These are phyloP conservation scores for Nothocercus julius DNA, from an alignment of 2,113 vertebrate species.

Conservation along the genomic window DNA sequence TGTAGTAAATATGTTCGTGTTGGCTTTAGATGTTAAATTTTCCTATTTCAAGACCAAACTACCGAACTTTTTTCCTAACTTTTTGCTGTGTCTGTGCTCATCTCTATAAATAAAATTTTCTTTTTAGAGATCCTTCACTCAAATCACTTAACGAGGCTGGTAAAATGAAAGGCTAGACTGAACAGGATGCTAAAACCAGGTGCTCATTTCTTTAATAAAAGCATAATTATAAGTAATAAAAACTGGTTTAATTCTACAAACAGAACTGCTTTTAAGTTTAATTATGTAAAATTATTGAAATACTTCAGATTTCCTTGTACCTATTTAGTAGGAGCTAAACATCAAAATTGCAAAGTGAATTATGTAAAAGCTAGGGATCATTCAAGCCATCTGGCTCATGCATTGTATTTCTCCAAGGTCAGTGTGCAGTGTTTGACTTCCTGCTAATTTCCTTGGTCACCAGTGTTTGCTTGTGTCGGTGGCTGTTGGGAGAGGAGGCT, in stretches of 20 bases:
- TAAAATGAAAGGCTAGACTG: not conserved
- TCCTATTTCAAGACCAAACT: not conserved
- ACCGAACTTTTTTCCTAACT: not conserved
- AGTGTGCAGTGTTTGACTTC: not conserved
- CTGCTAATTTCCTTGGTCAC: not conserved
- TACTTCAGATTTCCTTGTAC: not conserved
- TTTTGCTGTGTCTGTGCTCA: not conserved
- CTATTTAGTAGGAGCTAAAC: fast-evolving
- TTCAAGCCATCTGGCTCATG: not conserved
- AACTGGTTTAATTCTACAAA: not conserved
- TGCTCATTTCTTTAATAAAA: not conserved
- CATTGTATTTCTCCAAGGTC: not conserved
- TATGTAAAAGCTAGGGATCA: not conserved
- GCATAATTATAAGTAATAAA: not conserved
- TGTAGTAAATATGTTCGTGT: conserved; percentile 8
- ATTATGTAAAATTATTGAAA: not conserved
- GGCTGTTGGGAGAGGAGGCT: not conserved
- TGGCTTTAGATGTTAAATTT: not conserved
- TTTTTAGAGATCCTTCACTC: not conserved
- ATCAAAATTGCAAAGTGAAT: not conserved
- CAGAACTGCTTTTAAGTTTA: not conserved
- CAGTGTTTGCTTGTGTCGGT: not conserved
- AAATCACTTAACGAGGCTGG: not conserved
- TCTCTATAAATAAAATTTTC: not conserved
- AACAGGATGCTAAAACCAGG: not conserved